phyloP scores from a whole-genome alignment of 1,140 invertebrate genomes.

The Ditylenchus dipsaci region DNA sequence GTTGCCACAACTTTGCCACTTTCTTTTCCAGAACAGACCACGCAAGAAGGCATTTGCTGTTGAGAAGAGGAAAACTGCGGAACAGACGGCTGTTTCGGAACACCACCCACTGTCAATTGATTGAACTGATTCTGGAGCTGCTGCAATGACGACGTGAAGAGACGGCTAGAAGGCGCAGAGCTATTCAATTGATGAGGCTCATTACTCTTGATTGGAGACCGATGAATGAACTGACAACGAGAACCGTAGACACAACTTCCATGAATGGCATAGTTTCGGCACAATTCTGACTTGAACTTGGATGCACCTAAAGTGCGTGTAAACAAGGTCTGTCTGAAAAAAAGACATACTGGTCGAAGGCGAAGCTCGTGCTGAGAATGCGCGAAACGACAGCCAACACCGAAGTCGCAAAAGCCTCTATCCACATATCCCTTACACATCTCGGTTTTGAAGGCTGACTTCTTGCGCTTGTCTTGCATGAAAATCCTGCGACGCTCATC shows the following conservation, averaged over 20 bases:
- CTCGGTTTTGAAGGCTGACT: constrained; percentile 83
- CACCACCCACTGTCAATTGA: too few relatives aligned
- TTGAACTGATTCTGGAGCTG: too few relatives aligned
- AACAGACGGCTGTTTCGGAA: too few relatives aligned
- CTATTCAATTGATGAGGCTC: neutral
- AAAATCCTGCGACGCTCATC: neutral
- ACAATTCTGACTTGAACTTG: constrained; percentile 99
- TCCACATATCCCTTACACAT: constrained; percentile 91
- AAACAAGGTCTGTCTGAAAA: too few relatives aligned
- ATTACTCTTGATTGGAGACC: neutral
- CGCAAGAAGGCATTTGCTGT: too few relatives aligned
- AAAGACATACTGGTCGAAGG: constrained; percentile 17
- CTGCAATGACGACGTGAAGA: neutral
- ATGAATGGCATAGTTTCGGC: constrained; percentile 88
- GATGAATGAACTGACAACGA: constrained; percentile 80
- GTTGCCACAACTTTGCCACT: too few relatives aligned
- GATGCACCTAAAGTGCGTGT: constrained; percentile 76
- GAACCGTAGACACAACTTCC: constrained; percentile 98
- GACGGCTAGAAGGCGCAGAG: neutral
- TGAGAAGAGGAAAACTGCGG: too few relatives aligned
- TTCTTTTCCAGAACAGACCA: too few relatives aligned
- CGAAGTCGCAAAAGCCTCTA: constrained; percentile 91
- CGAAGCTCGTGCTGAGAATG: constrained; percentile 85
- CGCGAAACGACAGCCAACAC: constrained; percentile 96
- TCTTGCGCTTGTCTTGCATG: constrained; percentile 20